A percentile compares a stretch with the other conserved stretches of the same genome.
Evolutionary conservation across 2,113 vertebrate species (phyloP).

Genomic region (Daboia siamensis): DNA sequence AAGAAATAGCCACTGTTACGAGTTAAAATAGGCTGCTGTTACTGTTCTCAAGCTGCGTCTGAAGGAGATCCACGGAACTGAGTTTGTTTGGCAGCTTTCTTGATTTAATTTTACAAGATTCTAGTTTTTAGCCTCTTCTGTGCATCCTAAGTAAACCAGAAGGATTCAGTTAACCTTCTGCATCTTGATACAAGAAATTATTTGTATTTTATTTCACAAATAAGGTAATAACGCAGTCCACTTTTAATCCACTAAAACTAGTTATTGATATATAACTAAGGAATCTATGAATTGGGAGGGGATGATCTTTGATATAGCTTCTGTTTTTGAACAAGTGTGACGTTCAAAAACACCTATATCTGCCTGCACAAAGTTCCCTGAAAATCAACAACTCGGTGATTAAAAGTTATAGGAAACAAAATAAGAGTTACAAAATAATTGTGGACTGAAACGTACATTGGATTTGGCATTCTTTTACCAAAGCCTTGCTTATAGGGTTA

Average conservation of each 20-base stretch:
- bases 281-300: background rate
- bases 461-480: background rate
- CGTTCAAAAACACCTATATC: no score
- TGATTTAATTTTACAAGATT: background rate
- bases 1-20: background rate
- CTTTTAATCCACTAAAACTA: background rate
- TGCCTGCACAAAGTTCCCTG: background rate
- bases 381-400: background rate
- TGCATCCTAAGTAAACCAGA: background rate
- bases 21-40: background rate
- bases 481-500: background rate
- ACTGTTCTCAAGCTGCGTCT: background rate
- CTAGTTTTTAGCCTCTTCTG: background rate
- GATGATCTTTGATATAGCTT: background rate
- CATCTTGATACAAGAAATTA: background rate
- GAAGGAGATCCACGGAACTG: background rate
- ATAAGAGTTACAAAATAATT: background rate
- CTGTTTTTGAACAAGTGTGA: background rate
- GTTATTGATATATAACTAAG: background rate
- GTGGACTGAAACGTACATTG: background rate
- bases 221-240: background rate
- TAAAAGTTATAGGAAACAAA: background rate
- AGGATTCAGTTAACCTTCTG: background rate
- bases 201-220: background rate
- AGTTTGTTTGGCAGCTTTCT: background rate